Percentiles rank a stretch among this genome's conserved stretches.
phyloP scores from a whole-genome alignment of 1,140 invertebrate species.

The Sesamia nonagrioides region DNA sequence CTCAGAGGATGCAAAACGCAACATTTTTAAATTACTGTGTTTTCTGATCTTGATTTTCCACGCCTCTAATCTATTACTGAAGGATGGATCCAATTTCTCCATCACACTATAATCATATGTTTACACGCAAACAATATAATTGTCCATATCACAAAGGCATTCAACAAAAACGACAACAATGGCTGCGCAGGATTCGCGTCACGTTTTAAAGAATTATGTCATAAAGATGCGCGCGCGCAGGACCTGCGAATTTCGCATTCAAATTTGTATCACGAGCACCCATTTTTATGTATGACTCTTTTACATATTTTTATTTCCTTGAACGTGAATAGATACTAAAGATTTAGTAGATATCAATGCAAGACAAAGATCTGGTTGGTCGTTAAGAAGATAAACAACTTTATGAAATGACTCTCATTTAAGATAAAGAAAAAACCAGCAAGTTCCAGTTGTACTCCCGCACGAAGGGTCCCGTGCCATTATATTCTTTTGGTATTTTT shows the following conservation, averaged over 20 bases:
- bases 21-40: too few relatives aligned
- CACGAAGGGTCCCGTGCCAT: too few relatives aligned
- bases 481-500: too few relatives aligned
- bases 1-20: too few relatives aligned
- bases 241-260: slow-evolving; percentile 37
- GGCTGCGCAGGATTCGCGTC: slow-evolving; percentile 26
- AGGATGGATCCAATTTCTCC: background rate
- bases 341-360: slow-evolving; percentile 6
- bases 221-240: slow-evolving; percentile 24
- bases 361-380: background rate
- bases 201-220: slow-evolving; percentile 37
- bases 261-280: slow-evolving; percentile 38
- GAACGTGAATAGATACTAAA: slow-evolving; percentile 39
- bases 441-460: too few relatives aligned
- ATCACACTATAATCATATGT: background rate
- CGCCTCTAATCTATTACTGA: background rate
- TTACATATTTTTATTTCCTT: slow-evolving; percentile 42
- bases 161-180: slow-evolving; percentile 39
- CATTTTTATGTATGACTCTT: slow-evolving; percentile 25
- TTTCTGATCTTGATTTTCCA: background rate
- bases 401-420: too few relatives aligned
- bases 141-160: slow-evolving; percentile 30
- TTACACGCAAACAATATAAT: slow-evolving; percentile 24
- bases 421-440: too few relatives aligned
- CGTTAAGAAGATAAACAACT: too few relatives aligned